Base-by-base conservation (phyloP, 1,140 invertebrate species). In the Drosophila mayri region DNA sequence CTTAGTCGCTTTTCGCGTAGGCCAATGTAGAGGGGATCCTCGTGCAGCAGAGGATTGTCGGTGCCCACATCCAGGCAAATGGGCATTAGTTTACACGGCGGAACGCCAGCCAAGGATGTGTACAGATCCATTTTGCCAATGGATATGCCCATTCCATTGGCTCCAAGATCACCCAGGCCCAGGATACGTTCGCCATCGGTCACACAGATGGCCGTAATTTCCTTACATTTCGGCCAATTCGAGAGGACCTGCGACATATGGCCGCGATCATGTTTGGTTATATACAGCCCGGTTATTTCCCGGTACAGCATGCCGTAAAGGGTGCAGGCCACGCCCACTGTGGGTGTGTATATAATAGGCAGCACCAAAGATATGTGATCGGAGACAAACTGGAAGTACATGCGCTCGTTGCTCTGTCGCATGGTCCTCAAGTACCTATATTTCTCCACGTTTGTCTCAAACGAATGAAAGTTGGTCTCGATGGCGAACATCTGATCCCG, bases 91-190 rank as follows among this genome's bases (percentile, higher is more conserved):
- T 97, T 95, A 57, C 97, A 94, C 0, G 98, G 98, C 78, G 98
- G 97, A 71, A 99, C 97, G 41, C 97, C 97, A 38, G 96, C 98
- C 43, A 99, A 93, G 0, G 98, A 98, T 11, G 98, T 98, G 93
- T 99, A 99, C 12, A 99, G 93, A 2, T 98, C 95, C 60, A 99
- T 93, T 93, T 99, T 99, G 58, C 98, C 98, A n/a, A 99, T 96
- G 1, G 98, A 97, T 87, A 99, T 99, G 75, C 98, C 98, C 98
- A 99, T 99, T 9, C 98, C 98, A 90, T 98, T 97, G 0, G 97
- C 97, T 2, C 98, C 98, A 22, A 99, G 93, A 93, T 99, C 98
- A 4, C 98, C 98, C 18, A 99, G 93, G 46, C 98, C 98, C 6
- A 99, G 93, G 91, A 99, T 99, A 28, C 98, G 94, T 92, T 99